phyloP scores from a whole-genome alignment of 2,113 vertebrate genomes.

The Plecotus auritus region DNA sequence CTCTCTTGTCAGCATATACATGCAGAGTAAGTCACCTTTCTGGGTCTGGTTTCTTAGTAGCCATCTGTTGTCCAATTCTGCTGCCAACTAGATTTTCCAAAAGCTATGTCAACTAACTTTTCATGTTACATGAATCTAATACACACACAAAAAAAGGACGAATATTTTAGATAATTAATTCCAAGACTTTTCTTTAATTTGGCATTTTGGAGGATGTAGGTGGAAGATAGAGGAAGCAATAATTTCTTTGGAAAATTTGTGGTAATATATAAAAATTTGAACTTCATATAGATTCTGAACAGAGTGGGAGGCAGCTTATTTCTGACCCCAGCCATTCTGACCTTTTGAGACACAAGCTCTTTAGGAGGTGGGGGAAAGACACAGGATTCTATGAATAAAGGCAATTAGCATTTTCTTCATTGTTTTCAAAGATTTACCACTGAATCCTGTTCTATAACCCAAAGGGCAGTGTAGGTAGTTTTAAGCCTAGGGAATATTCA shows the following conservation, averaged over 20 bases:
- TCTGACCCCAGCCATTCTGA: neutral
- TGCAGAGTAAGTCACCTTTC: conserved; percentile 24
- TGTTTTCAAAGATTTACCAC: neutral
- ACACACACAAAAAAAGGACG: neutral
- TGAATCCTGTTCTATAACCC: neutral
- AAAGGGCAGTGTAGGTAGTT: neutral
- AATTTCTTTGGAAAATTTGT: neutral
- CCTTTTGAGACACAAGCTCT: neutral
- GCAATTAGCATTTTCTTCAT: conserved; percentile 18
- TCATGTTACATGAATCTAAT: neutral
- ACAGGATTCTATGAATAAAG: neutral
- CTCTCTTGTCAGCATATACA: neutral
- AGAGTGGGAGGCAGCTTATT: neutral
- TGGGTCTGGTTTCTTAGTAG: neutral
- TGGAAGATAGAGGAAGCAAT: neutral
- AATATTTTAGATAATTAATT: neutral
- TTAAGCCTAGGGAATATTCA: neutral
- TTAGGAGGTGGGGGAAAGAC: neutral
- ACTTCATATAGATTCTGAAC: neutral
- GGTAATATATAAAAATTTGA: neutral
- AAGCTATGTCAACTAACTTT: neutral
- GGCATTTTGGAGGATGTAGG: neutral
- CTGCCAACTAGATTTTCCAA: neutral
- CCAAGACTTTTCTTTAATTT: neutral
- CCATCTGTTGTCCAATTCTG: conserved; percentile 32